Base-by-base conservation (phyloP, 2,888 invertebrate species). In the Podabrus alpinus region DNA sequence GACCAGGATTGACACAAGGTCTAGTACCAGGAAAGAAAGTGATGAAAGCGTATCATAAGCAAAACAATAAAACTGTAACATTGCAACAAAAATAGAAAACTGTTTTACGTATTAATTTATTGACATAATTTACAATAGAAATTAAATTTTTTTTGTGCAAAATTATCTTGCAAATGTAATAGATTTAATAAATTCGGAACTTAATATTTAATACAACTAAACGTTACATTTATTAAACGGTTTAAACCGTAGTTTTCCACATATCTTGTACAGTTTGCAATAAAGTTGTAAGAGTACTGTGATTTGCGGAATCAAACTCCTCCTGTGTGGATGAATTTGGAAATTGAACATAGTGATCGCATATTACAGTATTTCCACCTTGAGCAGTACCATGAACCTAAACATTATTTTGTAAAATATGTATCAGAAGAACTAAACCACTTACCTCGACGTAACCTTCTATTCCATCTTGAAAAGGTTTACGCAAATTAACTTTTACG, bases 11-110 rank as follows among this genome's bases (percentile, higher is more conserved):
- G 15, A 90, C 92, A 59, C 92, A 95, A 84, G 90, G 90, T 4
- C 86, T 97, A 70, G 89, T 94, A 62, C 97, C 97, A 9, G 93
- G 95, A 17, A 96, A 96, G 85, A 95, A 94, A 88, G 94, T 96
- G 10, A 90, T 96, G 87, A 94, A 94, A 88, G 91, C 92, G 88
- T 94, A 92, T 86, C 91, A 91, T 86, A 90, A 90, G 80, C 92
- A 92, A 84, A 92, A 92, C 69, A 21, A 59, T 66, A 74, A 73
- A 76, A 17, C 70, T 62, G 24, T 59, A 21, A 61, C 68, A 25
- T 60, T 69, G 7, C 17, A 69, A 69, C 15, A 15, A 69, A 69
- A 69, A 15, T 21, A 69, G 16, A n/a, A 19, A 21, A n/a, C n/a
- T 19, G 16, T n/a, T 25, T 45, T 70, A 87, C 84, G 88, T 78